These are phyloP conservation scores for Echeneis naucrates DNA, from an alignment of 2,797 vertebrate genomes.

Conservation along the genomic window DNA sequence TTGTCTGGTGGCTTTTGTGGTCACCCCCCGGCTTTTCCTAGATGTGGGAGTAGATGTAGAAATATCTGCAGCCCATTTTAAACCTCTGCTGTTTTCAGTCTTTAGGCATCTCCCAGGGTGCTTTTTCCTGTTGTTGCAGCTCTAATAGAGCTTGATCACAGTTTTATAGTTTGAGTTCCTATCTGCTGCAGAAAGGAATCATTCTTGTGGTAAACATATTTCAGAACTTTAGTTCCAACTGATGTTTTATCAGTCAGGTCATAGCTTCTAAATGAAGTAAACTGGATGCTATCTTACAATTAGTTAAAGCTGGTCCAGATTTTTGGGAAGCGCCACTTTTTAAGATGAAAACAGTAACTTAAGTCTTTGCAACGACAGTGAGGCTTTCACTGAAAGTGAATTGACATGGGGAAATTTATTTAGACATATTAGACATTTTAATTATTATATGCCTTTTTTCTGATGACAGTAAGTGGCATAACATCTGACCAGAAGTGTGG, in stretches of 20 bases:
- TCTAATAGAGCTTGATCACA: constrained; percentile 16
- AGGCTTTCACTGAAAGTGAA: too few relatives aligned
- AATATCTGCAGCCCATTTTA: constrained; percentile 33
- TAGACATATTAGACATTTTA: too few relatives aligned
- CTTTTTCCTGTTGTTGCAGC: constrained; percentile 23
- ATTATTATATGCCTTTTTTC: too few relatives aligned
- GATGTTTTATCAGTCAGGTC: constrained; percentile 19
- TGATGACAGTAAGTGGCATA: too few relatives aligned
- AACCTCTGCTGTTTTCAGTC: constrained; percentile 36
- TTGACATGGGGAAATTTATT: too few relatives aligned
- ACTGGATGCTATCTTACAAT: constrained; percentile 1
- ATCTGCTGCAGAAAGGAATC: background rate
- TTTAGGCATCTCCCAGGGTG: constrained; percentile 28
- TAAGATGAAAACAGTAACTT: constrained; percentile 7
- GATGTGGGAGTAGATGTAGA: constrained; percentile 11
- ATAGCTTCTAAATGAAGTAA: constrained; percentile 13
- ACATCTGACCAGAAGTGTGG: too few relatives aligned
- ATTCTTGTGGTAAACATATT: constrained; percentile 2
- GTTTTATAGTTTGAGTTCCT: background rate
- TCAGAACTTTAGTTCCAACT: background rate
- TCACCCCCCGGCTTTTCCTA: constrained; percentile 31
- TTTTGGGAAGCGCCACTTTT: constrained; percentile 5
- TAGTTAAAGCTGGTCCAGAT: constrained; percentile 14
- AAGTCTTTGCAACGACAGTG: constrained; percentile 1
- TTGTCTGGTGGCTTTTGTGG: constrained; percentile 52